Conservation (phyloP, 2,797 vertebrate genomes). For the Coregonus sp. region DNA sequence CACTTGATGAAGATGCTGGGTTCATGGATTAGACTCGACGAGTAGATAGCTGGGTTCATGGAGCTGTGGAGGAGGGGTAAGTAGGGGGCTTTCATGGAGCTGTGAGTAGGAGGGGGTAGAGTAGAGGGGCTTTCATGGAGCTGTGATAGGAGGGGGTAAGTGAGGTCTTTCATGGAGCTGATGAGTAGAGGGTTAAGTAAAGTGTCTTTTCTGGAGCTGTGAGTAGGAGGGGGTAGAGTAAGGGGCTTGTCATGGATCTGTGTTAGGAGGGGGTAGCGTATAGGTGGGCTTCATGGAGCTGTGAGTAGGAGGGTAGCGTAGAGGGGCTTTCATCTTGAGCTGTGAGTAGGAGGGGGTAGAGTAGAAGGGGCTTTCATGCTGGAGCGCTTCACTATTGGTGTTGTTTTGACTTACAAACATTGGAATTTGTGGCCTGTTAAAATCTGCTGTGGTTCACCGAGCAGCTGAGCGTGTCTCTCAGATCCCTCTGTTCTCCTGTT, state of each 20-base stretch:
- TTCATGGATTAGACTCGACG: too few species aligned
- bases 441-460: neutral
- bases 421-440: neutral
- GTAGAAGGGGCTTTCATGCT: neutral
- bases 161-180: too few species aligned
- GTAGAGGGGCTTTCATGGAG: too few species aligned
- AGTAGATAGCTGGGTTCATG: too few species aligned
- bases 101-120: neutral
- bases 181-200: too few species aligned
- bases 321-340: neutral
- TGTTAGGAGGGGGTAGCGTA: too few species aligned
- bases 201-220: too few species aligned
- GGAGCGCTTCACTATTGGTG: neutral
- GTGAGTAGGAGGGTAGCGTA: neutral
- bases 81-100: neutral
- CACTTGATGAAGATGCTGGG: too few species aligned
- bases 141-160: too few species aligned
- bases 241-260: too few species aligned
- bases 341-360: neutral
- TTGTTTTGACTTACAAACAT: neutral
- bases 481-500: slow-evolving; percentile 34
- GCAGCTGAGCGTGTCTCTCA: slow-evolving; percentile 24
- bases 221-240: too few species aligned
- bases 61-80: neutral
- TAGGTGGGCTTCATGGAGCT: too few species aligned